Evolutionary conservation across 2,113 vertebrate genomes (phyloP), one percentile per base, ranked within the genome.

Genomic region (Neolamprologus sp.): DNA sequence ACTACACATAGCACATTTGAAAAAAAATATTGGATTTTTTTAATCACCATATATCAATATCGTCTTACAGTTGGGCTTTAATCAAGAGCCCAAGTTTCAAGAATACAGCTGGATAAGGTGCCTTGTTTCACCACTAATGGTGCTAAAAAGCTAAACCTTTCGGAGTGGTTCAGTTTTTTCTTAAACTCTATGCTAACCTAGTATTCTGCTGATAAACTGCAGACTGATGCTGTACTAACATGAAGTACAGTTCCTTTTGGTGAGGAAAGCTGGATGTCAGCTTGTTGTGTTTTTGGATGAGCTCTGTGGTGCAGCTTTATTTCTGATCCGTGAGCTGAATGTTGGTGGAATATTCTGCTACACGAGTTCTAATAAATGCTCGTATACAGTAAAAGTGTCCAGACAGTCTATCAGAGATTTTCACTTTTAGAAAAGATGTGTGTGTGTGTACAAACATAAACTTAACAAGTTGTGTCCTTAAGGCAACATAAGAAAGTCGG

Each of bases 181-280:
- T 68, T 40, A 37, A 68, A 21, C 33, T 7, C 31, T 37, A 37
- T 26, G 17, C 33, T 0, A 58, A 28, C 23, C 7, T 58, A 5
- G 55, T 2, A 58, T 58, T 63, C 58, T n/a, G 9, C 31, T 63
- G 31, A 63, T 1, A 33, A 73, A 45, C 2, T 21, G 40, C 40
- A 73, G 40, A 45, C 40, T 45, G 40, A 26, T 47, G 40, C 40
- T 47, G 23, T 28, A 10, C 42, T 12, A 75, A 75, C 71, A 47
- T 3, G 40, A 26, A 17, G 21, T 17, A 7, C 0, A 3, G 4
- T 17, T 73, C 37, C 0, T 73, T 73, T 45, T 73, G 68, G 1
- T 19, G 40, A 12, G 71, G 47, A 75, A 75, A 17, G 9, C 23
- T 28, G 40, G 42, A 12, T 0, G 68, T 47, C 1, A 47, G 40